Evolutionary conservation across 2,888 invertebrate species (phyloP), one percentile per base, ranked within the genome.

Genomic region (Germaria angustata): DNA sequence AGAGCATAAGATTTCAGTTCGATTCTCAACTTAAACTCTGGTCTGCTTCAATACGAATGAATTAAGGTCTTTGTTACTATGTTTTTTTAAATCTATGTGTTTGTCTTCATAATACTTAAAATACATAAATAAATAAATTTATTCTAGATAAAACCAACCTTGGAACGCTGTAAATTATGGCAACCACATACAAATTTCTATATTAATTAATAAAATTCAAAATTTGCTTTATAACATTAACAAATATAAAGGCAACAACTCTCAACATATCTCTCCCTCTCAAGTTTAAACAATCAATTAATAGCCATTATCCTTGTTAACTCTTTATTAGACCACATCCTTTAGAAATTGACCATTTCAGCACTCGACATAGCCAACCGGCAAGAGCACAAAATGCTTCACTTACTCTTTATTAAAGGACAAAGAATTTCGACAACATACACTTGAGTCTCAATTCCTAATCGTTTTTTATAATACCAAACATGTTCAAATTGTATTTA

Each of bases 271-370:
- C 22, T 28, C 51, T 20, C 17, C 3, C 32, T 28, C 28, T 28
- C 39, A 28, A 20, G 9, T 24, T 39, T 20, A 6, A 68, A 66
- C 28, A 59, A 68, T 68, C 36, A 66, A 68, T 68, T 57, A 59
- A 68, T 32, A 32, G 44, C 39, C 41, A 69, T 61, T 51, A 61
- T 15, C 22, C 51, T 17, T 2, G 24, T 9, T 36, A 36, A 66
- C 36, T 32, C 22, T 76, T 76, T 49, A 59, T 28, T 61, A 51
- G 57, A 68, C 76, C 59, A 53, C 61, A 77, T 61, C 41, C 79
- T 61, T 59, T 80, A 53, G 66, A 68, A 69, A 68, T 73, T 75
- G 80, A 68, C 73, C 73, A 75, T 80, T 72, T 75, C 32, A 57
- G 51, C 17, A 68, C 20, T 41, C 34, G 20, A 51, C 8, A 41